These are phyloP conservation scores for Scaeva pyrastri DNA, from an alignment of 2,888 invertebrate genomes.

Conservation along the genomic window DNA sequence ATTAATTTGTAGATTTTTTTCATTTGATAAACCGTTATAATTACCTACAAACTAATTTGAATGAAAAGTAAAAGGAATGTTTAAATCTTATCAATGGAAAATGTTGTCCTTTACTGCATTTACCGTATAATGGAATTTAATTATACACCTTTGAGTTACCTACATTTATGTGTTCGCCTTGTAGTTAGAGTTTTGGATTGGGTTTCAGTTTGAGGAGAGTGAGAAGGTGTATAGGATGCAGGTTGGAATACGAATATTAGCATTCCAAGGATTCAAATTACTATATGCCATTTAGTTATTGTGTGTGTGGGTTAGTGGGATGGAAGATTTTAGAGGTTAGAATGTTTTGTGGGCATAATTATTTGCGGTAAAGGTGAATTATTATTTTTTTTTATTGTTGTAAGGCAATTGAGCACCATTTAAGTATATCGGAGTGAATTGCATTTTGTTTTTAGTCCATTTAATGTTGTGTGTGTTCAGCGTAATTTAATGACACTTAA, in stretches of 20 bases:
- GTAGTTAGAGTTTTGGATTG: conserved; percentile 5
- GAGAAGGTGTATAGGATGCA: not conserved
- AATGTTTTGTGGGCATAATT: conserved; percentile 11
- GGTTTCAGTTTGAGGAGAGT: not conserved
- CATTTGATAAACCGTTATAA: conserved; percentile 44
- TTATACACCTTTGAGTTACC: conserved; percentile 1
- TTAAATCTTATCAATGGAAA: conserved; percentile 57
- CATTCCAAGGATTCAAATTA: not conserved
- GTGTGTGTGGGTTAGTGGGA: not conserved
- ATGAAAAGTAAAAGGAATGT: conserved; percentile 54
- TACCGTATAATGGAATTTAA: conserved; percentile 56
- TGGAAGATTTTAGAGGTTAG: conserved; percentile 26
- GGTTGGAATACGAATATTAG: not conserved
- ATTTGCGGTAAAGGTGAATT: not conserved
- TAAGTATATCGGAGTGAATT: conserved; percentile 9
- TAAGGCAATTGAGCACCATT: not conserved
- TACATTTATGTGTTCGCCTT: not conserved
- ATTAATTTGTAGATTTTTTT: conserved; percentile 60
- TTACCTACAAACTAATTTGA: conserved; percentile 61
- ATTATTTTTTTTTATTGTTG: not conserved
- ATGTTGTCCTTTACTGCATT: conserved; percentile 27
- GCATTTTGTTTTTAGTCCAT: conserved; percentile 33
- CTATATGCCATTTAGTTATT: conserved; percentile 4
- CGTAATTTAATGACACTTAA: conserved; percentile 57
- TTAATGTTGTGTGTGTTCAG: conserved; percentile 31